Evolutionary conservation across 2,888 invertebrate genomes (phyloP).

Genomic region (Xanthorhoe designata): DNA sequence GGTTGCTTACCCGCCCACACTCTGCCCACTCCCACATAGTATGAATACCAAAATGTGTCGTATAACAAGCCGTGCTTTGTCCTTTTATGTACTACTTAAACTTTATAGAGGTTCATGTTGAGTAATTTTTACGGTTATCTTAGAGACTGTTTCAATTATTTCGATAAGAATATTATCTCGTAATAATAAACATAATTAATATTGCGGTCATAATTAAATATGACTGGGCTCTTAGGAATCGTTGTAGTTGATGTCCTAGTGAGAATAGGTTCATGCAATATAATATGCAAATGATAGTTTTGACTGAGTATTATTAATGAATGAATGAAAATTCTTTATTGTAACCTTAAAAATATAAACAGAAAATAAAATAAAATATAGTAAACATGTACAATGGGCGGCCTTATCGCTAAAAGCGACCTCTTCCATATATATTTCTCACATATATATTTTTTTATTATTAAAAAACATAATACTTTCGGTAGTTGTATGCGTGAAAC

Average conservation of each 20-base stretch:
- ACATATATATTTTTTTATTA: too few species aligned
- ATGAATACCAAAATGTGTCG: conserved; percentile 43
- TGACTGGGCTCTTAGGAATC: not conserved
- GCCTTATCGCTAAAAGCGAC: too few species aligned
- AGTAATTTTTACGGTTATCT: conserved; percentile 35
- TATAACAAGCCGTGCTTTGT: conserved; percentile 41
- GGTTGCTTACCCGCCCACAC: conserved; percentile 2
- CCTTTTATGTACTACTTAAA: conserved; percentile 42
- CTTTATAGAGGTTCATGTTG: conserved; percentile 34
- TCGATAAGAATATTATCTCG: conserved; percentile 23
- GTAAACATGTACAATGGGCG: too few species aligned
- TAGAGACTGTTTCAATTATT: conserved; percentile 30
- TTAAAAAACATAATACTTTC: too few species aligned
- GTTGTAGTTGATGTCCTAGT: not conserved
- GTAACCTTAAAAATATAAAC: too few species aligned
- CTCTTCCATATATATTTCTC: too few species aligned
- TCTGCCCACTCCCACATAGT: conserved; percentile 9
- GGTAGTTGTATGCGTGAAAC: too few species aligned
- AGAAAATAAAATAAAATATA: too few species aligned
- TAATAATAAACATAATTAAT: conserved; percentile 2
- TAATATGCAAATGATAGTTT: too few species aligned
- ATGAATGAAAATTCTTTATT: too few species aligned
- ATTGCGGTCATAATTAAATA: not conserved
- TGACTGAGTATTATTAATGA: too few species aligned
- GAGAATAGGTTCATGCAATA: not conserved